Base-by-base conservation (phyloP, 92 coral and sea anemone species). In the Palythoa grandiflora region DNA sequence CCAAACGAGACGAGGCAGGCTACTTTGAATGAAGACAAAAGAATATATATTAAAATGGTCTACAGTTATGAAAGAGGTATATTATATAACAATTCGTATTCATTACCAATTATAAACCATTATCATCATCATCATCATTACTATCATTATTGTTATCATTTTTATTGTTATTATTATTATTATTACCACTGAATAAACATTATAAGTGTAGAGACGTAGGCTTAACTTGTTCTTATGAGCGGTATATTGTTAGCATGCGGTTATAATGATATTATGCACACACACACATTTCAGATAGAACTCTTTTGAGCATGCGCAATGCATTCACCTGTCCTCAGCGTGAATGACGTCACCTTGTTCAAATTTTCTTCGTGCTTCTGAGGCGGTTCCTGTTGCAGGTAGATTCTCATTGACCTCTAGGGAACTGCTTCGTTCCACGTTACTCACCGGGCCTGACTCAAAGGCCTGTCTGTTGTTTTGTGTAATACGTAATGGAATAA, bases 301-400 rank as follows among this genome's bases (percentile, higher is more conserved):
- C 57, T 39, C 17, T 80, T 39, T 40, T 59, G 73, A 61, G 55
- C 86, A 81, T 81, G 86, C 86, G 75, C 75, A 52, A 9, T 47
- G 68, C 83, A 66, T 47, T 81, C 86, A 81, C 86, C 86, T 81
- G 73, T 81, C 86, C 21, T 81, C 65, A 28, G 86, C 86, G 61
- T 68, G 86, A 81, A 66, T 81, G 47, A 81, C 76, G 61, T 81
- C 74, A 51, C 86, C 86, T 20, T 93, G 88, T 73, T 95, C 95
- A 55, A 92, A 90, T 21, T 84, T 79, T 44, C 77, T 73, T 38
- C 92, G 87, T 68, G 81, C 94, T 88, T 93, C 90, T 1, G 94
- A 89, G 17, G 98, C 93, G 50, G 93, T 73, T 7, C 98, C 98
- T 3, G 73, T 71, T 13, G 79, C 89, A 2, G 98, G 98, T 48